Percentiles rank a stretch among this genome's conserved stretches.
Evolutionary conservation across 2,797 vertebrate genomes (phyloP).

Genomic region (Eulemur mongoz): DNA sequence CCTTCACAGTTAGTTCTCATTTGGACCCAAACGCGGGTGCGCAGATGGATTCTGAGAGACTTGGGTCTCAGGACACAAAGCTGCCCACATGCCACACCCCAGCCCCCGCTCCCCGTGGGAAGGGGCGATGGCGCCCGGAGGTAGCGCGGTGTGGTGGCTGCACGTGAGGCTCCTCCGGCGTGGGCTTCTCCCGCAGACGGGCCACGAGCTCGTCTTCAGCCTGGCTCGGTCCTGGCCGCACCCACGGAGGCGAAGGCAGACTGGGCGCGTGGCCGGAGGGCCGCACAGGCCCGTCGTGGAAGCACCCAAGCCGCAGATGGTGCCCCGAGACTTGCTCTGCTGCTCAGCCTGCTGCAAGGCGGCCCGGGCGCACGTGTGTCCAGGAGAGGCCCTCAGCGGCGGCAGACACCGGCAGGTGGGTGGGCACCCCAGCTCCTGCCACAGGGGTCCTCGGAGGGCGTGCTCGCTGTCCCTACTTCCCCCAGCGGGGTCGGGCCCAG

Average conservation of each 20-base stretch:
- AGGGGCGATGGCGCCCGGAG: rapidly evolving
- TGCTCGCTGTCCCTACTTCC: not conserved
- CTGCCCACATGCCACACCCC: no score
- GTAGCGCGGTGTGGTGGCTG: rapidly evolving
- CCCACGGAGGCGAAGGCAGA: rapidly evolving
- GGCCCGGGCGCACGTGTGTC: rapidly evolving
- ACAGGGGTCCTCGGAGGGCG: rapidly evolving
- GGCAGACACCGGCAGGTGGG: not conserved
- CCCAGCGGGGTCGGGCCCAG: not conserved
- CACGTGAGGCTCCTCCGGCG: rapidly evolving
- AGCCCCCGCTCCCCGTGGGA: rapidly evolving
- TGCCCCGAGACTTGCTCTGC: rapidly evolving
- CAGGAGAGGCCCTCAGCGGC: rapidly evolving
- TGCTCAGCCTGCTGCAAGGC: not conserved
- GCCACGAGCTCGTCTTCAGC: not conserved
- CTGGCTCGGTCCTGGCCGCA: not conserved
- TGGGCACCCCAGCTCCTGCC: rapidly evolving
- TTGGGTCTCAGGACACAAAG: not conserved
- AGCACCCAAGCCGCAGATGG: rapidly evolving
- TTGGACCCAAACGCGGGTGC: not conserved
- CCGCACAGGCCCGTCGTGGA: rapidly evolving
- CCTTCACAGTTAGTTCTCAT: no score
- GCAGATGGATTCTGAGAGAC: not conserved
- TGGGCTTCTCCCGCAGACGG: rapidly evolving
- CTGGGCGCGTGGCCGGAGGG: rapidly evolving